Evolutionary conservation across 2,888 invertebrate genomes (phyloP).

Genomic region (Carcina quercana): DNA sequence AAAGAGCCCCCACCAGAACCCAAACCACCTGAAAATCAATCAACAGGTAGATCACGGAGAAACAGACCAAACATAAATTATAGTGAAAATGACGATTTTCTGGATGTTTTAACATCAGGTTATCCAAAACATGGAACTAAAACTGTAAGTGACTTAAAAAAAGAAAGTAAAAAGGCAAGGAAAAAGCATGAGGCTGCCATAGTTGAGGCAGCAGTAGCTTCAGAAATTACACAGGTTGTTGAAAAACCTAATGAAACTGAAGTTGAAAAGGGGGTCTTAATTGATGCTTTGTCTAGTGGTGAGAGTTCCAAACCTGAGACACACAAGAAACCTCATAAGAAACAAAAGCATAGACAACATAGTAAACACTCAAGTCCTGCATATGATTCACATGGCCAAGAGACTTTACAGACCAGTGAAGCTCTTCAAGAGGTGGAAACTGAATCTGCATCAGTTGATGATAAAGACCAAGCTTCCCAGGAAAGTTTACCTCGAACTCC

Average conservation of each 20-base stretch:
- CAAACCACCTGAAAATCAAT: slow-evolving; percentile 54
- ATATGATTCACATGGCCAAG: slow-evolving; percentile 13
- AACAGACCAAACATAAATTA: slow-evolving; percentile 69
- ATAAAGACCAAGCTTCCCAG: slow-evolving; percentile 25
- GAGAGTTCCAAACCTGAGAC: slow-evolving; percentile 32
- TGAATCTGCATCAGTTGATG: slow-evolving; percentile 22
- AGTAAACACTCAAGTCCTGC: slow-evolving; percentile 46
- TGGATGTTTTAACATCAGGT: slow-evolving; percentile 61
- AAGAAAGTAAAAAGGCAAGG: slow-evolving; percentile 54
- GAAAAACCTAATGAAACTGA: slow-evolving; percentile 40
- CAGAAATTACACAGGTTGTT: slow-evolving; percentile 28
- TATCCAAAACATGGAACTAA: slow-evolving; percentile 40
- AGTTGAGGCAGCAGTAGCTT: slow-evolving; percentile 25
- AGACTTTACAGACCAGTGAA: no score
- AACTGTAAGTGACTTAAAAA: slow-evolving; percentile 58
- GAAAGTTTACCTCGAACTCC: slow-evolving; percentile 28
- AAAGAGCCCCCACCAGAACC: slow-evolving; percentile 57
- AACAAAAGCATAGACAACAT: slow-evolving; percentile 49
- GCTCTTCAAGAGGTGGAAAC: slow-evolving; percentile 20
- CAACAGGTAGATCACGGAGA: slow-evolving; percentile 54
- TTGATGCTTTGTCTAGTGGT: slow-evolving; percentile 48
- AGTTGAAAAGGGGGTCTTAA: slow-evolving; percentile 45
- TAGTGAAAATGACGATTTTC: slow-evolving; percentile 72
- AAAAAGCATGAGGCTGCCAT: slow-evolving; percentile 32
- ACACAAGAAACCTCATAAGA: slow-evolving; percentile 39